Evolutionary conservation across 1,140 invertebrate genomes (phyloP).

Genomic region (Philopotamus ludificatus): DNA sequence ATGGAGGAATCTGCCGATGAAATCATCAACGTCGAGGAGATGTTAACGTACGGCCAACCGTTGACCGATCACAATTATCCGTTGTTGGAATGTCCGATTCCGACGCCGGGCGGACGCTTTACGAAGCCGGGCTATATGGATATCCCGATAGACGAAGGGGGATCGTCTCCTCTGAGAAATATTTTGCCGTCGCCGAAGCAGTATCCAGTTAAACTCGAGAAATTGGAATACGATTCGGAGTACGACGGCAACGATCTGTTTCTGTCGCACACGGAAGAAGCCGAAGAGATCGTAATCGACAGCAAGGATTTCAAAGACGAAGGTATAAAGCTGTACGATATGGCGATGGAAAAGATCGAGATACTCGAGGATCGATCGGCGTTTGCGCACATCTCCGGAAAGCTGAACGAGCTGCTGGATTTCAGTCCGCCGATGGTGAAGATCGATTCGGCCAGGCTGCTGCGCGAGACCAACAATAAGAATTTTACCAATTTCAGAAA

Average conservation of each 20-base stretch:
- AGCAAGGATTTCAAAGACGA: slow-evolving; percentile 27
- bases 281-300: slow-evolving; percentile 16
- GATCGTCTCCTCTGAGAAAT: slow-evolving; percentile 45
- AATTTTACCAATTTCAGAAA: slow-evolving; percentile 13
- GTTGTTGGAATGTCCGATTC: slow-evolving; percentile 44
- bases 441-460: slow-evolving; percentile 4
- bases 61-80: slow-evolving; percentile 55
- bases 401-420: slow-evolving; percentile 26
- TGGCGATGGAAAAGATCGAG: slow-evolving; percentile 32
- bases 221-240: slow-evolving; percentile 48
- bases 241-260: slow-evolving; percentile 46
- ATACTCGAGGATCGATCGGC: slow-evolving; percentile 9
- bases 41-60: slow-evolving; percentile 51
- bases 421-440: slow-evolving; percentile 5
- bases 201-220: slow-evolving; percentile 49
- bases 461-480: background rate
- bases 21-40: slow-evolving; percentile 53
- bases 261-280: slow-evolving; percentile 28
- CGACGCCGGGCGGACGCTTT: slow-evolving; percentile 26
- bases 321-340: slow-evolving; percentile 28
- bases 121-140: slow-evolving; percentile 49
- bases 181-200: slow-evolving; percentile 48
- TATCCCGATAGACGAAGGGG: slow-evolving; percentile 54
- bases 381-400: slow-evolving; percentile 18
- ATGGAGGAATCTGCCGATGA: slow-evolving; percentile 52